These are phyloP conservation scores for Zaprionus taronus DNA, from an alignment of 1,140 invertebrate genomes.

Conservation along the genomic window DNA sequence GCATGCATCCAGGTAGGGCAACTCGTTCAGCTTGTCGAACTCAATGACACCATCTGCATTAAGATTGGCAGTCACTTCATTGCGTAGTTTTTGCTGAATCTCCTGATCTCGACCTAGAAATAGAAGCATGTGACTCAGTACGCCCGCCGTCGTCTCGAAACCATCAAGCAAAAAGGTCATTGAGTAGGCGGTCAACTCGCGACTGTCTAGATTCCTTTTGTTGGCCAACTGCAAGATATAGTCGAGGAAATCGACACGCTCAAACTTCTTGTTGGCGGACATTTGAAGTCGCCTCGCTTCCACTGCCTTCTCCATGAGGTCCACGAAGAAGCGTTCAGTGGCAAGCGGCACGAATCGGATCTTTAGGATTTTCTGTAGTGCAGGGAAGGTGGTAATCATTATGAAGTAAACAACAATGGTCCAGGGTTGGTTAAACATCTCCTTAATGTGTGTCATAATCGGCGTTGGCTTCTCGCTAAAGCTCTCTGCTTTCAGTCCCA, in stretches of 20 bases:
- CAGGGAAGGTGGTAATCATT: slow-evolving; percentile 48
- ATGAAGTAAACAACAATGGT: slow-evolving; percentile 53
- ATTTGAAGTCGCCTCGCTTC: slow-evolving; percentile 60
- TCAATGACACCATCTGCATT: slow-evolving; percentile 40
- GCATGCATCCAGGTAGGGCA: slow-evolving; percentile 76
- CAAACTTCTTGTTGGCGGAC: slow-evolving; percentile 32
- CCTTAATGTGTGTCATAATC: slow-evolving; percentile 50
- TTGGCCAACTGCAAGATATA: slow-evolving; percentile 78
- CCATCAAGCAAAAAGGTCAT: slow-evolving; percentile 80
- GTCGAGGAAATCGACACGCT: slow-evolving; percentile 83
- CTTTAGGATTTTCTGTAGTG: slow-evolving; percentile 41
- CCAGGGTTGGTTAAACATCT: slow-evolving; percentile 56
- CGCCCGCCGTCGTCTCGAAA: slow-evolving; percentile 75
- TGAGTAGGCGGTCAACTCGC: slow-evolving; percentile 57
- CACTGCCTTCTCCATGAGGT: slow-evolving; percentile 70
- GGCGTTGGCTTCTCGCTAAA: slow-evolving; percentile 68
- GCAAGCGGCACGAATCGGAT: slow-evolving; percentile 53
- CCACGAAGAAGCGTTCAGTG: slow-evolving; percentile 73
- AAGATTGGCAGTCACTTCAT: slow-evolving; percentile 76
- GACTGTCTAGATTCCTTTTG: slow-evolving; percentile 61
- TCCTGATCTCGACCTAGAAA: slow-evolving; percentile 51
- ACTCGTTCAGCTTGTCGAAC: slow-evolving; percentile 65
- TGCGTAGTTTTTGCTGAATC: slow-evolving; percentile 57
- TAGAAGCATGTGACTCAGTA: slow-evolving; percentile 6
- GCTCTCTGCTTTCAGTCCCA: slow-evolving; percentile 84